phyloP scores from a whole-genome alignment of 2,113 vertebrate species.

The Cromileptes altivelis region DNA sequence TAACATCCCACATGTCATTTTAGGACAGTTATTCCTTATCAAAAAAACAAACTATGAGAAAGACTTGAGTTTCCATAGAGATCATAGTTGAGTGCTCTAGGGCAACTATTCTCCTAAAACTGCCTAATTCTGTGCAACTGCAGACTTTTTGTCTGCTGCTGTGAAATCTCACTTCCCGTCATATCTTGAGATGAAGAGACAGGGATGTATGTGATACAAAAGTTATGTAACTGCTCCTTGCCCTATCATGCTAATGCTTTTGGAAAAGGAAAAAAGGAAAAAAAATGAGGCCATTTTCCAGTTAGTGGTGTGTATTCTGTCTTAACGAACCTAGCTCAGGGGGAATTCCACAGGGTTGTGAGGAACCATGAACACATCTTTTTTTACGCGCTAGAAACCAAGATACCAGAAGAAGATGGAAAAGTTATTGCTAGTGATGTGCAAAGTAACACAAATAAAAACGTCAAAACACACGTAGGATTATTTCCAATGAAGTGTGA shows the following conservation, averaged over 20 bases:
- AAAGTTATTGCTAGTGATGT: background rate
- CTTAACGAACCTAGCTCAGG: slow-evolving; percentile 41
- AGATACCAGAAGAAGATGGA: background rate
- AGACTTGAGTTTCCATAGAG: background rate
- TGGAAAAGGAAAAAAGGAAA: slow-evolving; percentile 21
- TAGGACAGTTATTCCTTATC: too few relatives aligned
- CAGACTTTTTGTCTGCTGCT: background rate
- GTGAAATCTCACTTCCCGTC: slow-evolving; percentile 4
- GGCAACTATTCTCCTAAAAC: background rate
- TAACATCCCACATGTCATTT: background rate
- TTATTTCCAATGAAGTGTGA: slow-evolving; percentile 7
- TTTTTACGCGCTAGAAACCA: background rate
- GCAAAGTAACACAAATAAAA: slow-evolving; percentile 1
- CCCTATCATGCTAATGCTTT: slow-evolving; percentile 32
- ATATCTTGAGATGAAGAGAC: slow-evolving; percentile 17
- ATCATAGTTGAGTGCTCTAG: background rate
- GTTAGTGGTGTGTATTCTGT: slow-evolving; percentile 43
- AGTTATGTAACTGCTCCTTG: slow-evolving; percentile 31
- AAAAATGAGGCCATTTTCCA: slow-evolving; percentile 55
- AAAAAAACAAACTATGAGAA: background rate
- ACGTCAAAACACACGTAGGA: background rate
- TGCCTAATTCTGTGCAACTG: background rate
- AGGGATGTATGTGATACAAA: slow-evolving; percentile 33
- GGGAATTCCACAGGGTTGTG: slow-evolving; percentile 30
- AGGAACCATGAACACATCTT: slow-evolving; percentile 1